phyloP scores from a whole-genome alignment of 2,888 invertebrate genomes.

The Acheta domesticus region DNA sequence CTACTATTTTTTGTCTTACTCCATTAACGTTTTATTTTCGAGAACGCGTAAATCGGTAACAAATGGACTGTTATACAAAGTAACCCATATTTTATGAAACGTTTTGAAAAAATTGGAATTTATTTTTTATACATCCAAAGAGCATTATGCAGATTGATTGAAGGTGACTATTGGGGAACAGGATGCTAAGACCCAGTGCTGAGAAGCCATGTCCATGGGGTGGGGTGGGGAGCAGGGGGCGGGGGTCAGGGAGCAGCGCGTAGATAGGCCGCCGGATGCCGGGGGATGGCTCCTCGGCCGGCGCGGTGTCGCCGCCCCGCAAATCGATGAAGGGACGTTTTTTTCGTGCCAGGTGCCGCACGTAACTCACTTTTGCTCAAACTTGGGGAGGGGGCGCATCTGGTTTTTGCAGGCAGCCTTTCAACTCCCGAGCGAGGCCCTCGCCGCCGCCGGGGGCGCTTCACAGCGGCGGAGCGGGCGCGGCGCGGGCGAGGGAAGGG shows the following conservation, averaged over 20 bases:
- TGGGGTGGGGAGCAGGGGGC: no score
- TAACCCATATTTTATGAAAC: no score
- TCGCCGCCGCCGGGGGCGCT: not conserved
- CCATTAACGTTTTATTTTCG: no score
- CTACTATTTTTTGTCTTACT: no score
- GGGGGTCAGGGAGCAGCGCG: not conserved
- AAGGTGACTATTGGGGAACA: not conserved
- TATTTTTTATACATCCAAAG: not conserved
- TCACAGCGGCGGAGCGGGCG: not conserved
- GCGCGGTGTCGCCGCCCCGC: not conserved
- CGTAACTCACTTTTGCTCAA: constrained; percentile 7
- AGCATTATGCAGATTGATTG: not conserved
- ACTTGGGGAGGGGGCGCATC: constrained; percentile 18
- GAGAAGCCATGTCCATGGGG: no score
- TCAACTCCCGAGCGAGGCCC: not conserved
- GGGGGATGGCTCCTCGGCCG: not conserved
- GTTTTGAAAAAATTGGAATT: no score
- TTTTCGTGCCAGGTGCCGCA: constrained; percentile 18
- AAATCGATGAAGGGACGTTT: not conserved
- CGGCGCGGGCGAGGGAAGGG: no score
- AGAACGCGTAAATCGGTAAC: no score
- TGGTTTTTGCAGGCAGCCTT: constrained; percentile 1
- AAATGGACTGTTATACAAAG: no score
- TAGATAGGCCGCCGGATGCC: not conserved
- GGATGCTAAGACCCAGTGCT: no score